Conservation (phyloP, 2,113 vertebrate genomes). For the Eleginops maclovinus region DNA sequence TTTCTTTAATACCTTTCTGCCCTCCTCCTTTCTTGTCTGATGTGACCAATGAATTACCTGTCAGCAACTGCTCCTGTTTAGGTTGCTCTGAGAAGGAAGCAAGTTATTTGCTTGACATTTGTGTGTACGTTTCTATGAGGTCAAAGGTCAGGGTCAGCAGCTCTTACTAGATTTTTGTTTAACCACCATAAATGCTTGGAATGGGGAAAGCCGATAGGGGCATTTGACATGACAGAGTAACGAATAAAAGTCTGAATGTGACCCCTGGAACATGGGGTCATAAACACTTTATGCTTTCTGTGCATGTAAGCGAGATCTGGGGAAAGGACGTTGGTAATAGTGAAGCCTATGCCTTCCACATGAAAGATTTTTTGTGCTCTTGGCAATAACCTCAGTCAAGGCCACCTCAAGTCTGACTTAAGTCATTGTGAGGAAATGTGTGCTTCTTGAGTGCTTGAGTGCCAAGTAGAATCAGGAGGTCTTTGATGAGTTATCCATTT, state of each 20-base stretch:
- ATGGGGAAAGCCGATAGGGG: conserved; percentile 72
- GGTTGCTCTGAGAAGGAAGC: conserved; percentile 74
- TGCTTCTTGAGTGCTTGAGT: conserved; percentile 58
- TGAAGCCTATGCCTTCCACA: conserved; percentile 50
- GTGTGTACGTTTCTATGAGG: conserved; percentile 67
- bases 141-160: conserved; percentile 76
- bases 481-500: conserved; percentile 57
- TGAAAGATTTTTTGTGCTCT: conserved; percentile 63
- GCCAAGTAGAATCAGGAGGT: conserved; percentile 49
- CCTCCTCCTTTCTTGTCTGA: conserved; percentile 25
- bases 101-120: conserved; percentile 79
- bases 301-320: conserved; percentile 47
- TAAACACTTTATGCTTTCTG: conserved; percentile 77
- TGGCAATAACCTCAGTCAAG: conserved; percentile 68
- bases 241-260: conserved; percentile 72
- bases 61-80: conserved; percentile 67
- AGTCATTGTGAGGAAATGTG: conserved; percentile 63
- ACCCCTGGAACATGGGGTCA: conserved; percentile 70
- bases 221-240: conserved; percentile 75
- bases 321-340: conserved; percentile 46
- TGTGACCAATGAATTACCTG: conserved; percentile 62
- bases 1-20: conserved; percentile 23
- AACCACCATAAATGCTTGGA: conserved; percentile 77
- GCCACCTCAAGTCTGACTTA: conserved; percentile 59
- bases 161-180: conserved; percentile 77